Percentiles rank a stretch among this genome's conserved stretches.
Conservation (phyloP, 2,113 vertebrate species). For the Mastomys coucha region DNA sequence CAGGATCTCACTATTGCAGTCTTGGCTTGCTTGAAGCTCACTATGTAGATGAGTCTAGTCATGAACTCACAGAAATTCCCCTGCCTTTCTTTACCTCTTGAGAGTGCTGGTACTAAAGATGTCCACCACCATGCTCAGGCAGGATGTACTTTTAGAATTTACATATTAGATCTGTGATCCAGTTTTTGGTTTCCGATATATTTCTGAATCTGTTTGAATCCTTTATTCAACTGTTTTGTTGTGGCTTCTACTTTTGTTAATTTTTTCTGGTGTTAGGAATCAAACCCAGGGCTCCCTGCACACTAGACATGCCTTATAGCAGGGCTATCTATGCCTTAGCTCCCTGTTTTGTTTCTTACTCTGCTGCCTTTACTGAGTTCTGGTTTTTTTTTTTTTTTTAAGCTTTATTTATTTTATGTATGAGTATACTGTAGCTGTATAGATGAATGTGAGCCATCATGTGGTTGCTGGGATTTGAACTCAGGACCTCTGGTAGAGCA, state of each 20-base stretch:
- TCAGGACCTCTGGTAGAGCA: too few species aligned
- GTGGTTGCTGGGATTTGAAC: too few species aligned
- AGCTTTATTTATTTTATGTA: too few species aligned
- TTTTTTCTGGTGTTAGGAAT: background rate
- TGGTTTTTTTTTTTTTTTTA: background rate
- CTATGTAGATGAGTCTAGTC: background rate
- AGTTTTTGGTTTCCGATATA: background rate
- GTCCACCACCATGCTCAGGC: background rate
- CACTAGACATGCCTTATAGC: background rate
- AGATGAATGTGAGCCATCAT: too few species aligned
- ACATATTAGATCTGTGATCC: background rate
- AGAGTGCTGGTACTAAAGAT: background rate
- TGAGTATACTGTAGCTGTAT: too few species aligned
- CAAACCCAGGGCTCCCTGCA: too few species aligned
- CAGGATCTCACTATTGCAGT: background rate
- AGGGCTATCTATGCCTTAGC: background rate
- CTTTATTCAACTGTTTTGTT: background rate
- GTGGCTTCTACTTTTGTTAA: background rate
- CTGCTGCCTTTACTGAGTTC: background rate
- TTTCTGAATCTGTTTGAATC: background rate
- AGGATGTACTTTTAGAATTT: background rate
- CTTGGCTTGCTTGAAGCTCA: background rate
- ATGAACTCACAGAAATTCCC: background rate
- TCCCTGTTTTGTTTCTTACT: too few species aligned
- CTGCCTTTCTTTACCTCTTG: background rate